Percentiles rank a stretch among this genome's conserved stretches.
Conservation (phyloP, 2,797 vertebrate species). For the Acanthurus lineatus region DNA sequence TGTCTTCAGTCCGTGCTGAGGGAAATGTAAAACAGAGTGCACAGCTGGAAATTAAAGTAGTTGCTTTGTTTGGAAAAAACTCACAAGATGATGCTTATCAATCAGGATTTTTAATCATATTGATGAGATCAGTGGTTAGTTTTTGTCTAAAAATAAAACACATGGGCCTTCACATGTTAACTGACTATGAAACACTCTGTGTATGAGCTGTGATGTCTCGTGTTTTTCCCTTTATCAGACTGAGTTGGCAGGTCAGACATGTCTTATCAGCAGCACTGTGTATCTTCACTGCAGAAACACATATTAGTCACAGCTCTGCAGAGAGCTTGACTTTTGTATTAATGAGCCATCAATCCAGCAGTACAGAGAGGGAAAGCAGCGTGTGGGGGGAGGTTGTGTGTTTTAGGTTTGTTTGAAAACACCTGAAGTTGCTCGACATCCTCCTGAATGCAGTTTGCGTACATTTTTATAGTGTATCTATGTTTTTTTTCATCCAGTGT, state of each 20-base stretch:
- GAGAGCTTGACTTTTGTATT: too few relatives aligned
- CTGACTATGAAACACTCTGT: neutral
- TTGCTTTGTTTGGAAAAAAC: neutral
- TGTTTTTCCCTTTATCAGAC: conserved; percentile 6
- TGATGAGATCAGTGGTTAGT: neutral
- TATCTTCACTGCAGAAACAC: neutral
- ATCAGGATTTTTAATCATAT: neutral
- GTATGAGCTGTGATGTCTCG: neutral
- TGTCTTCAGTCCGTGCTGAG: neutral
- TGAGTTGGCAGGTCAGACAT: conserved; percentile 4
- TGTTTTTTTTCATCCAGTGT: too few relatives aligned
- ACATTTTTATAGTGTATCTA: too few relatives aligned
- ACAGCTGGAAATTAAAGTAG: neutral
- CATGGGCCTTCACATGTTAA: neutral
- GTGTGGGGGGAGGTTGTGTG: too few relatives aligned
- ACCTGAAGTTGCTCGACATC: too few relatives aligned
- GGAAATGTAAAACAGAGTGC: neutral
- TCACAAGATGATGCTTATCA: neutral
- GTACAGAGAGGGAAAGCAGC: neutral
- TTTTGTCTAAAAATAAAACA: neutral
- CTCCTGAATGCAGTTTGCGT: too few relatives aligned
- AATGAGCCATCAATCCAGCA: too few relatives aligned
- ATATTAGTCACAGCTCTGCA: too few relatives aligned
- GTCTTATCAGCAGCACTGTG: neutral
- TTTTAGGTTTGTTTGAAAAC: too few relatives aligned